A percentile compares a stretch with the other conserved stretches of the same genome.
Conservation (phyloP, 2,888 invertebrate genomes). For the Periphyllus acericola region DNA sequence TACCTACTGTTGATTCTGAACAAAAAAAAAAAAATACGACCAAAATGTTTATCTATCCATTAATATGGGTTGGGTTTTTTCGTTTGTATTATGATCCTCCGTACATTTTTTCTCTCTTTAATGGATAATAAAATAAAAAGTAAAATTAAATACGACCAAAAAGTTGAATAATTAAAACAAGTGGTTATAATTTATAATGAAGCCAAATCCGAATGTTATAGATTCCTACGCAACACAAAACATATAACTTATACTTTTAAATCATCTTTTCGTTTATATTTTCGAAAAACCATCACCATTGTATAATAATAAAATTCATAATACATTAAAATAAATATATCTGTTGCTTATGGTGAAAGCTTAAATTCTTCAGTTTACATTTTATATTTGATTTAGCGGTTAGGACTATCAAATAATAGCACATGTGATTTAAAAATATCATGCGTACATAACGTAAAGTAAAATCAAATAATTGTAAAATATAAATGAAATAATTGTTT, state of each 20-base stretch:
- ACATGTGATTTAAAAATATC: neutral
- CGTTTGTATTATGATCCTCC: neutral
- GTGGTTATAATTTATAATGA: neutral
- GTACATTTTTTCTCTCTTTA: neutral
- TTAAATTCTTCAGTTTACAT: neutral
- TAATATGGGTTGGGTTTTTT: neutral
- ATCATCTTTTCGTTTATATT: neutral
- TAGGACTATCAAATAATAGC: neutral
- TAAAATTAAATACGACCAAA: neutral
- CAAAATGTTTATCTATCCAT: neutral
- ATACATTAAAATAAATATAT: neutral
- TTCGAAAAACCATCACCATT: neutral
- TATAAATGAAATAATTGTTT: neutral
- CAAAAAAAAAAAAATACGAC: no score
- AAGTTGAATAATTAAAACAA: neutral
- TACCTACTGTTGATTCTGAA: no score
- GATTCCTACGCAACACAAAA: neutral
- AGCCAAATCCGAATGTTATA: neutral
- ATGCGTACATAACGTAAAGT: neutral
- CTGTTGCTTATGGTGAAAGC: neutral
- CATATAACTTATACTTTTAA: neutral
- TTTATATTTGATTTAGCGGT: neutral
- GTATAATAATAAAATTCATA: neutral
- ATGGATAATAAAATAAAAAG: neutral
- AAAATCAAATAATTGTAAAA: neutral